Evolutionary conservation across 2,888 invertebrate species (phyloP).

Genomic region (Palloptera scutellata): DNA sequence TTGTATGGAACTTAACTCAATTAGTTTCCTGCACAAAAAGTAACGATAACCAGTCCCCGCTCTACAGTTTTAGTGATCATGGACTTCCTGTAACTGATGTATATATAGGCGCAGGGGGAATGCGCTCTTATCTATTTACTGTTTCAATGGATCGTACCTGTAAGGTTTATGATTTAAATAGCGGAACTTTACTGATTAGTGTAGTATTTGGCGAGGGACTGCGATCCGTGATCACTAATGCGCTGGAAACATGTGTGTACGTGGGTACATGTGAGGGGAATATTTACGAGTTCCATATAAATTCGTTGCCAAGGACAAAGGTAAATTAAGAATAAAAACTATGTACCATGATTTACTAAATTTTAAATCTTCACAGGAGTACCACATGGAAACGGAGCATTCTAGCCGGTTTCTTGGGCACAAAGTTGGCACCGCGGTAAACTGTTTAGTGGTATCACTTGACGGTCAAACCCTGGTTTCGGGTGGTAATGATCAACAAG

Average conservation of each 20-base stretch:
- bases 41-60: slow-evolving; percentile 65
- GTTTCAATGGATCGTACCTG: slow-evolving; percentile 84
- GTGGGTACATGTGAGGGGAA: slow-evolving; percentile 77
- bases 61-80: slow-evolving; percentile 81
- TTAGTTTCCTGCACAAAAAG: slow-evolving; percentile 55
- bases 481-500: slow-evolving; percentile 77
- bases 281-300: slow-evolving; percentile 74
- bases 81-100: slow-evolving; percentile 82
- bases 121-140: slow-evolving; percentile 76
- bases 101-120: slow-evolving; percentile 75
- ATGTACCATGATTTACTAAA: background rate
- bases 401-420: slow-evolving; percentile 73
- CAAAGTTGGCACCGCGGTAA: slow-evolving; percentile 69
- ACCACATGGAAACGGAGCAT: slow-evolving; percentile 69
- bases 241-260: slow-evolving; percentile 75
- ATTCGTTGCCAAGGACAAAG: slow-evolving; percentile 72
- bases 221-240: slow-evolving; percentile 74
- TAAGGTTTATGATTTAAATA: slow-evolving; percentile 79
- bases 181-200: slow-evolving; percentile 75
- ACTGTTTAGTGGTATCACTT: slow-evolving; percentile 75
- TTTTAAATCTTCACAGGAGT: slow-evolving; percentile 61
- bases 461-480: slow-evolving; percentile 78
- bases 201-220: slow-evolving; percentile 78
- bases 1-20: slow-evolving; percentile 78
- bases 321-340: slow-evolving; percentile 38